Evolutionary conservation across 2,888 invertebrate species (phyloP).

Genomic region (Eupithecia exiguata): DNA sequence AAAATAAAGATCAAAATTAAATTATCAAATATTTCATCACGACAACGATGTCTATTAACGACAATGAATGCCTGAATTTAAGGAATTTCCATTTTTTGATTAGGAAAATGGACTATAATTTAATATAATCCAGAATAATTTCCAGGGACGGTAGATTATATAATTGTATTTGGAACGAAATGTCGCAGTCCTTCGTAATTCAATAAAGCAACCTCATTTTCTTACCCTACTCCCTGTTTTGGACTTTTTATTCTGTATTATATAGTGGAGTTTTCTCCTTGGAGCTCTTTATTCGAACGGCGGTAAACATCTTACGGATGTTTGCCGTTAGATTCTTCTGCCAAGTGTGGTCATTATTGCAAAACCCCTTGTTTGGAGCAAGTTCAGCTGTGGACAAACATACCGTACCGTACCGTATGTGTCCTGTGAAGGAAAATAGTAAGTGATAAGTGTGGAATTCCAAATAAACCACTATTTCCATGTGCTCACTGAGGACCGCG

Average conservation of each 20-base stretch:
- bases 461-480: not conserved
- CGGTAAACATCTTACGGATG: too few relatives aligned
- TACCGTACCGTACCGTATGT: too few relatives aligned
- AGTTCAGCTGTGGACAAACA: too few relatives aligned
- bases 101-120: conserved; percentile 27
- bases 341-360: too few relatives aligned
- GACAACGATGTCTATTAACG: not conserved
- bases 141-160: conserved; percentile 26
- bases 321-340: too few relatives aligned
- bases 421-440: too few relatives aligned
- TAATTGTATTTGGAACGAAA: conserved; percentile 25
- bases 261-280: not conserved
- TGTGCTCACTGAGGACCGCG: too few relatives aligned
- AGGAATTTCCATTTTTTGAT: conserved; percentile 17
- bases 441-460: too few relatives aligned
- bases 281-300: not conserved
- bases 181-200: conserved; percentile 26
- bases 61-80: not conserved
- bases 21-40: not conserved
- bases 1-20: too few relatives aligned
- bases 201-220: conserved; percentile 19
- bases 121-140: conserved; percentile 26
- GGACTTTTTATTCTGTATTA: not conserved
- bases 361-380: too few relatives aligned
- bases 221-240: not conserved